These are phyloP conservation scores for Edolisoma coerulescens DNA, from an alignment of 2,113 vertebrate species.

Conservation along the genomic window DNA sequence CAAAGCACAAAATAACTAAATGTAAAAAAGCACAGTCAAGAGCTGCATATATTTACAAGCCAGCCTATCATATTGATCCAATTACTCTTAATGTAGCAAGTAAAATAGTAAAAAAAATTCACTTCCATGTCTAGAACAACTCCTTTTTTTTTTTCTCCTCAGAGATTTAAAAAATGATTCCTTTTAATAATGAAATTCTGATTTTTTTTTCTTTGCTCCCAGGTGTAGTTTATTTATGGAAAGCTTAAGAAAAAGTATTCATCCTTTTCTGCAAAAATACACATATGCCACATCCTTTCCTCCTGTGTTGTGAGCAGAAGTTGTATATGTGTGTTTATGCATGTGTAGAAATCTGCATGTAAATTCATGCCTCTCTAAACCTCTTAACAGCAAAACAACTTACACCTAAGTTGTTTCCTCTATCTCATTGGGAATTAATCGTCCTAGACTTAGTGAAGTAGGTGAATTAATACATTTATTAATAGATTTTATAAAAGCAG, in stretches of 20 bases:
- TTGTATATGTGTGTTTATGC: neutral
- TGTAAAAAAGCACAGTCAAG: neutral
- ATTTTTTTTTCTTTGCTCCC: neutral
- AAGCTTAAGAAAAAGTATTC: neutral
- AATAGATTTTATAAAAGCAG: neutral
- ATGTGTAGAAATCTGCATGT: neutral
- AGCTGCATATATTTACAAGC: neutral
- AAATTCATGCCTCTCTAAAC: neutral
- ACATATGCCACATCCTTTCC: neutral
- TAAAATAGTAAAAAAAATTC: neutral
- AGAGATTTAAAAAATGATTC: neutral
- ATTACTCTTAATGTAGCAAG: neutral
- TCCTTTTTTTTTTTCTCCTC: neutral
- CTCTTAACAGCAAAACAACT: neutral
- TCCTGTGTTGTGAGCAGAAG: neutral
- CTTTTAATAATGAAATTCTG: neutral
- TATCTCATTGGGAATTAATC: neutral
- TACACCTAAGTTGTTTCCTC: neutral
- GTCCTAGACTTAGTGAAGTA: neutral
- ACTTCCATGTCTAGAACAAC: neutral
- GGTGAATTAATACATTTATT: neutral
- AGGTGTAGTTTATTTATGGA: neutral
- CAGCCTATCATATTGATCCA: neutral
- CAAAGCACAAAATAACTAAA: neutral
- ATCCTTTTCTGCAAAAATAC: neutral